A percentile compares a stretch with the other conserved stretches of the same genome.
These are phyloP conservation scores for Maconellicoccus hirsutus DNA, from an alignment of 1,140 invertebrate genomes.

Conservation along the genomic window DNA sequence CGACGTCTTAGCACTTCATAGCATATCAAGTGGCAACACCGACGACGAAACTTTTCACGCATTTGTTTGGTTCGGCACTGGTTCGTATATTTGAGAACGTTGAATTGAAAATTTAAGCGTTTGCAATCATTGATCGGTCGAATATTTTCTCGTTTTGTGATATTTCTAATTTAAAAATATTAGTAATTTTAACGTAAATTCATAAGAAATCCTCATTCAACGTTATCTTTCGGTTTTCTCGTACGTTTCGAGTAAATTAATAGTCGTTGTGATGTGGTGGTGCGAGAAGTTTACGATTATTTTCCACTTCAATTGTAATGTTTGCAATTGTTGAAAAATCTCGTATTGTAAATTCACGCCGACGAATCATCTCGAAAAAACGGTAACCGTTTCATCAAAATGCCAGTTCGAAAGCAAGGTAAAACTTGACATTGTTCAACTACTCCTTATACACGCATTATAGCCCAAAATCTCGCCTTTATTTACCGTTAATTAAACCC, in stretches of 20 bases:
- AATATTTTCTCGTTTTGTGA: not conserved
- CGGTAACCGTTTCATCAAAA: not conserved
- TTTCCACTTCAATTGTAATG: not conserved
- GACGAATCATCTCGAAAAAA: not conserved
- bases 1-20: no score
- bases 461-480: no score
- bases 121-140: conserved; percentile 8
- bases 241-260: not conserved
- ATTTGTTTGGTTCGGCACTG: not conserved
- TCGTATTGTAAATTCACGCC: conserved; percentile 12
- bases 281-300: not conserved
- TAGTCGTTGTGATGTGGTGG: not conserved
- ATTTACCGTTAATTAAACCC: no score
- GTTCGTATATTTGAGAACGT: not conserved
- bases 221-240: not conserved
- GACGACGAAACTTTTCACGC: not conserved
- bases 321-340: not conserved
- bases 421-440: not conserved
- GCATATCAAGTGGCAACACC: not conserved
- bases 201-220: not conserved
- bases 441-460: no score
- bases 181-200: no score
- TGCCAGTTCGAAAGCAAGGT: conserved; percentile 26
- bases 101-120: conserved; percentile 1
- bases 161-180: not conserved